Evolutionary conservation across 1,140 invertebrate genomes (phyloP), one percentile per base, ranked within the genome.

Genomic region (Lordiphosa mommai): DNA sequence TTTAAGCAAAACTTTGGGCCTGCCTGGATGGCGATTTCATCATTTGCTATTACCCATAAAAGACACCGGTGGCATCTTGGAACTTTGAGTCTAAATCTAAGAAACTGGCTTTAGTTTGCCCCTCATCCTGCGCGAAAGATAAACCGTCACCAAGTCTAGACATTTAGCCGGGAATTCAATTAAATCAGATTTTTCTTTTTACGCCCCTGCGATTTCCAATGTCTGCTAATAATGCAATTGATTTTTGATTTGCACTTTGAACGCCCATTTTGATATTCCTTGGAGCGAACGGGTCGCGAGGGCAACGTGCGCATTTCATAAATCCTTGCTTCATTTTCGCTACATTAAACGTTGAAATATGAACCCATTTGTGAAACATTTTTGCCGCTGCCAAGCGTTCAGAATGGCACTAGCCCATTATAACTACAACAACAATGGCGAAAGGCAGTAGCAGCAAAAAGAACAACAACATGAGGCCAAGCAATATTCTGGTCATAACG

Each of bases 281-380:
- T 1, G 32, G 2, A 10, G 30, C 6, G 49, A 27, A 47, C 52
- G 44, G 32, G 3, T 20, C 51, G 56, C 68, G 59, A 74, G 77
- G 77, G 77, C 68, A 82, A 84, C 68, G 59, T 65, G 77, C 77
- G 51, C 77, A 72, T 84, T 84, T 64, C 79, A 84, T 84, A 84
- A 84, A 84, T 84, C 77, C 57, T 63, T 38, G 68, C 77, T 85
- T 84, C 79, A 84, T 84, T 84, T 85, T 84, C 79, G 77, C 79
- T 84, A 84, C 77, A 84, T 85, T 84, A 72, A 84, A 85, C 77
- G 79, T 72, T 79, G 70, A 84, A 84, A 85, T 84, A 84, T 84
- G 79, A 84, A 84, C 77, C 77, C 79, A 84, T 84, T 84, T 84
- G 64, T 56, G 72, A 70, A 85, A 72, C 79, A 77, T 84, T 82